These are phyloP conservation scores for Phoenicopterus ruber DNA, from an alignment of 2,113 vertebrate genomes.

Conservation along the genomic window DNA sequence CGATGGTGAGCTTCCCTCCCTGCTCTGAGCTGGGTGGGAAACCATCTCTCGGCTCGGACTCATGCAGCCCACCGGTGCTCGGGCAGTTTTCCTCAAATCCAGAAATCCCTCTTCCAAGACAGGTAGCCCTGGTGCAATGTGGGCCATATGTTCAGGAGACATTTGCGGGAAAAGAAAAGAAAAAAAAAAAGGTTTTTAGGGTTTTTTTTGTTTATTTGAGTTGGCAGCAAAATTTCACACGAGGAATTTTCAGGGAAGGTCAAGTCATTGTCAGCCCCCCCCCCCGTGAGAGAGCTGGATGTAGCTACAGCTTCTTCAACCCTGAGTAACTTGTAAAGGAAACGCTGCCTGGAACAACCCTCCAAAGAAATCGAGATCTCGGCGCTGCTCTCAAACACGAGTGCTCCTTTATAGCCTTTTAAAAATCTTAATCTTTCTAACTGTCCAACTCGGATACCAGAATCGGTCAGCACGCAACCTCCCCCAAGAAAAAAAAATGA, in stretches of 20 bases:
- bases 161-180: accelerated
- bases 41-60: accelerated
- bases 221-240: not conserved
- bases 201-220: not conserved
- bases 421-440: not conserved
- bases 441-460: accelerated
- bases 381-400: accelerated
- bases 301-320: not conserved
- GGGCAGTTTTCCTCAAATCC: not conserved
- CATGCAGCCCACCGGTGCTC: not conserved
- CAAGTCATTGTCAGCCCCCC: not conserved
- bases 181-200: not conserved
- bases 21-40: not conserved
- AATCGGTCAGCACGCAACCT: not conserved
- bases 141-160: not conserved
- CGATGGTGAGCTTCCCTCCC: not conserved
- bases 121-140: not conserved
- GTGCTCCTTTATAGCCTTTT: not conserved
- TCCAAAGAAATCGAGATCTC: not conserved
- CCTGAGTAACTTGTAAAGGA: not conserved
- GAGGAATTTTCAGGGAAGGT: not conserved
- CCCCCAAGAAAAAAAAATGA: not conserved
- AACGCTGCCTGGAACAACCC: not conserved
- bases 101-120: not conserved
- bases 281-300: accelerated